These are phyloP conservation scores for Abscondita cerata DNA, from an alignment of 2,888 invertebrate genomes.

Conservation along the genomic window DNA sequence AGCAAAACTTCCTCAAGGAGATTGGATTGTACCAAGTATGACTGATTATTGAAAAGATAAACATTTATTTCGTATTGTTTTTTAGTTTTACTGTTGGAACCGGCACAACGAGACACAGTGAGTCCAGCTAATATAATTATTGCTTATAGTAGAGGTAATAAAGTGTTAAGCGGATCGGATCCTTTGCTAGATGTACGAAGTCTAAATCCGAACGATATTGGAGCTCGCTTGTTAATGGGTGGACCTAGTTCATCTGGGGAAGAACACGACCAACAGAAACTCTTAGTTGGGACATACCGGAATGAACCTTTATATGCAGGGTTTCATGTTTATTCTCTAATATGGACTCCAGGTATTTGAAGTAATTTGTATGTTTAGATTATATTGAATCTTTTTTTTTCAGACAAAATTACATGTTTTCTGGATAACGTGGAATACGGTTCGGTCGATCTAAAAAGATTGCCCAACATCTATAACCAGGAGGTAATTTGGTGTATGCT, in stretches of 20 bases:
- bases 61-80: not conserved
- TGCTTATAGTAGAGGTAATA: slow-evolving; percentile 55
- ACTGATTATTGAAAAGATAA: not conserved
- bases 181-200: slow-evolving; percentile 45
- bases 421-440: slow-evolving; percentile 57
- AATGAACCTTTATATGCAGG: slow-evolving; percentile 62
- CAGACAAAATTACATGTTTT: slow-evolving; percentile 51
- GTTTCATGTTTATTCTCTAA: slow-evolving; percentile 69
- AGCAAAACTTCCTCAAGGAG: slow-evolving; percentile 63
- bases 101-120: slow-evolving; percentile 48
- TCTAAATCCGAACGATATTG: slow-evolving; percentile 54
- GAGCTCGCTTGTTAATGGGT: slow-evolving; percentile 60
- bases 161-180: slow-evolving; percentile 49
- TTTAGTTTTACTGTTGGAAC: slow-evolving; percentile 57
- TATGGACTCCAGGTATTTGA: slow-evolving; percentile 74
- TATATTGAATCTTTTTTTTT: slow-evolving; percentile 37
- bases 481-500: too few relatives aligned
- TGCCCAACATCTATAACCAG: slow-evolving; percentile 59
- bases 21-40: slow-evolving; percentile 65
- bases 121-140: slow-evolving; percentile 46
- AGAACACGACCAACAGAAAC: slow-evolving; percentile 54
- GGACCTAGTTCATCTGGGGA: slow-evolving; percentile 59
- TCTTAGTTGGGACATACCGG: slow-evolving; percentile 45
- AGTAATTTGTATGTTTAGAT: not conserved
- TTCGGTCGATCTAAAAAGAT: slow-evolving; percentile 29